Conservation (phyloP, 2,888 invertebrate genomes). For the Eledona agricola region DNA sequence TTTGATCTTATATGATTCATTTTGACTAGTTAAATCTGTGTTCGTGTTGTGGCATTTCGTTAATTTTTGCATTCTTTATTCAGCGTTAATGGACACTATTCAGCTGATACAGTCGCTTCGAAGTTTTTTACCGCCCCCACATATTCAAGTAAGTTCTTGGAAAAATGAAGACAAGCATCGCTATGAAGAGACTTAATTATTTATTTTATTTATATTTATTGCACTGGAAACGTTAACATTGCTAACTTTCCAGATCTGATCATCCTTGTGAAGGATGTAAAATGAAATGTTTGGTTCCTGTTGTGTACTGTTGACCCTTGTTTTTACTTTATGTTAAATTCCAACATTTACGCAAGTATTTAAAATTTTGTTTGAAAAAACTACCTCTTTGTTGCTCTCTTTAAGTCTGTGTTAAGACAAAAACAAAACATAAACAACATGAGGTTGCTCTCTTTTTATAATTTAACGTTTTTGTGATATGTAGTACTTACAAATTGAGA, state of each 20-base stretch:
- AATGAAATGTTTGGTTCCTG: constrained; percentile 44
- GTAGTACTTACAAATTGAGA: constrained; percentile 11
- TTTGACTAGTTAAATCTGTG: not conserved
- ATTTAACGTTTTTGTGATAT: no score
- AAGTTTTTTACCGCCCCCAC: constrained; percentile 86
- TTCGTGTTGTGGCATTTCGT: not conserved
- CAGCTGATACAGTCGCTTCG: constrained; percentile 86
- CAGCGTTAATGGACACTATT: constrained; percentile 85
- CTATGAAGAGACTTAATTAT: constrained; percentile 58
- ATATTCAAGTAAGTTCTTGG: constrained; percentile 90
- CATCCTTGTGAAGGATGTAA: constrained; percentile 51
- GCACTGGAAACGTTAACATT: constrained; percentile 16
- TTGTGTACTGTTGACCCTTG: no score
- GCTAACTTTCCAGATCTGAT: constrained; percentile 31
- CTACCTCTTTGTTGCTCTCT: no score
- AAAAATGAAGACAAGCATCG: constrained; percentile 83
- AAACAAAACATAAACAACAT: no score
- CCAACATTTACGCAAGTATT: no score
- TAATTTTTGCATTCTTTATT: constrained; percentile 6
- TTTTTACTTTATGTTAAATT: no score
- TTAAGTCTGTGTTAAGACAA: no score
- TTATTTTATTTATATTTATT: constrained; percentile 14
- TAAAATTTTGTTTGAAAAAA: no score
- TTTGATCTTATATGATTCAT: constrained; percentile 57
- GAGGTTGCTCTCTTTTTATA: no score